Evolutionary conservation across 2,113 vertebrate genomes (phyloP).

Genomic region (Amblyornis subalaris): DNA sequence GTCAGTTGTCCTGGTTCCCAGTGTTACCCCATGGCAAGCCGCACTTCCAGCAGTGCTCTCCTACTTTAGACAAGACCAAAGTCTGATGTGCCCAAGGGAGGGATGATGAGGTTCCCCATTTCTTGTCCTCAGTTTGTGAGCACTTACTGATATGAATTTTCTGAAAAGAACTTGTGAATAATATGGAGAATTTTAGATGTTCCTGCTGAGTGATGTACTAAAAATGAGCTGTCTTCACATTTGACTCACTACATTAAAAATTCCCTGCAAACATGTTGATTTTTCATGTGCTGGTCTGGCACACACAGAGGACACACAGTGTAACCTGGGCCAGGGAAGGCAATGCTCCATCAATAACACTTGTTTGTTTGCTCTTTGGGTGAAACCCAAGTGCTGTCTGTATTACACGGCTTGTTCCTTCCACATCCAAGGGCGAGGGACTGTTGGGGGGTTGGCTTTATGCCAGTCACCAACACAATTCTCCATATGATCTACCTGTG

Average conservation of each 20-base stretch:
- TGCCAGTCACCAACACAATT: neutral
- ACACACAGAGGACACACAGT: neutral
- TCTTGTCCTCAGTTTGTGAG: neutral
- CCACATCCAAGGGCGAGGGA: neutral
- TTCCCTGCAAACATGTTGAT: neutral
- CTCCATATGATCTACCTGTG: neutral
- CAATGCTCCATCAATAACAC: neutral
- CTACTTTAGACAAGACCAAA: neutral
- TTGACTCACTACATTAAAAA: neutral
- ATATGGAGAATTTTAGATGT: neutral
- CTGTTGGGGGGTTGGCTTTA: neutral
- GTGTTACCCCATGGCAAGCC: neutral
- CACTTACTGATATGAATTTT: neutral
- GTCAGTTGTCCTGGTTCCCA: neutral
- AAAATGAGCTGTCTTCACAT: neutral
- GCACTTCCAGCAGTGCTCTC: neutral
- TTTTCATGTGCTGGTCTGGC: neutral
- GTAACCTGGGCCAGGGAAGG: neutral
- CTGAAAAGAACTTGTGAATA: neutral
- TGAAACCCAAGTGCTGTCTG: neutral
- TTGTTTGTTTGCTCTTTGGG: neutral
- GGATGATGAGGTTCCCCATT: neutral
- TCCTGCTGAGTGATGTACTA: neutral
- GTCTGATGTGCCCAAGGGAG: fast-evolving
- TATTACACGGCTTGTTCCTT: neutral